Percentiles rank a stretch among this genome's conserved stretches.
Conservation (phyloP, 2,113 vertebrate species). For the Coturnix japonica region DNA sequence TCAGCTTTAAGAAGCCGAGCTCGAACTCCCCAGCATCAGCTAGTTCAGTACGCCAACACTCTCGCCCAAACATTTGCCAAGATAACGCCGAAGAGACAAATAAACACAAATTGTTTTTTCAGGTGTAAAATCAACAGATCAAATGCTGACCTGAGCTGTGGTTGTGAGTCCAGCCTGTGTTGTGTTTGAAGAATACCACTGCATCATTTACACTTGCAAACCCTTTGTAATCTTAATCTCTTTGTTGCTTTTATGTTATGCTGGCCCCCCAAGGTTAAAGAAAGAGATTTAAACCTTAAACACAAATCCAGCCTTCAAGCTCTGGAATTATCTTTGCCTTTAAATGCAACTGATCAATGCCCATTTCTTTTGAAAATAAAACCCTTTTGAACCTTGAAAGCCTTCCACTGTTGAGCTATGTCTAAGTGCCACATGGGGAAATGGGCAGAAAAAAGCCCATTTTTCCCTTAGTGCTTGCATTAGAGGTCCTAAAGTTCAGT, state of each 20-base stretch:
- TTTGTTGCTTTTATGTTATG: conserved; percentile 86
- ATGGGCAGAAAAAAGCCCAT: conserved; percentile 86
- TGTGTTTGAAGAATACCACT: conserved; percentile 79
- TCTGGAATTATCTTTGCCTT: conserved; percentile 89
- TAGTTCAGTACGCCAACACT: conserved; percentile 53
- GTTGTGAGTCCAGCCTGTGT: conserved; percentile 66
- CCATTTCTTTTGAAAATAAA: conserved; percentile 97
- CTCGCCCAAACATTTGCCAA: conserved; percentile 75
- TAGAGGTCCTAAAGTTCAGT: conserved; percentile 91
- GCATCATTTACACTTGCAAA: conserved; percentile 84
- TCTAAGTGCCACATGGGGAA: conserved; percentile 86
- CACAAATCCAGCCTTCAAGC: conserved; percentile 89
- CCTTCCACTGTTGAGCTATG: conserved; percentile 86
- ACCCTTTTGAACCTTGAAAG: conserved; percentile 98
- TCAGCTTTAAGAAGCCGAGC: conserved; percentile 55
- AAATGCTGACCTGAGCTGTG: conserved; percentile 74
- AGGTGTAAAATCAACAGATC: conserved; percentile 86
- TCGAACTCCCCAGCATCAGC: conserved; percentile 66
- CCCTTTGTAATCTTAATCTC: conserved; percentile 86
- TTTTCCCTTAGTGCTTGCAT: conserved; percentile 87
- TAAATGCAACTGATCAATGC: conserved; percentile 91
- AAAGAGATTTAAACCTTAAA: conserved; percentile 89
- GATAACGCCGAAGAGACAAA: conserved; percentile 76
- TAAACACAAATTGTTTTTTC: conserved; percentile 82
- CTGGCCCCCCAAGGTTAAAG: conserved; percentile 84